Evolutionary conservation across 2,113 vertebrate species (phyloP).

Genomic region (Ptilonorhynchus violaceus): DNA sequence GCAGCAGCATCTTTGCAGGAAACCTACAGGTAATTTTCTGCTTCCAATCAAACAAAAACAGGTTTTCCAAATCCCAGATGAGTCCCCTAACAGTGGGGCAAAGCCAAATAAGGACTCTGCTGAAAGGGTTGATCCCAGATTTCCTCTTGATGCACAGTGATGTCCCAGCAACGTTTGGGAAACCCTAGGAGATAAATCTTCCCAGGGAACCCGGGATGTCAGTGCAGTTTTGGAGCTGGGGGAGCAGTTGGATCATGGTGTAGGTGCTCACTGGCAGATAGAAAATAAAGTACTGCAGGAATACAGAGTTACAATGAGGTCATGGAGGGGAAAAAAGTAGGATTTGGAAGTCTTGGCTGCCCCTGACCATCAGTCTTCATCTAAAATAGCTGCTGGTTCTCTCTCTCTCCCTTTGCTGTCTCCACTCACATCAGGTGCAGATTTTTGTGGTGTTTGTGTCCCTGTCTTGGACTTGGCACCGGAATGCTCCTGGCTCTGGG

Average conservation of each 20-base stretch:
- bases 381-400: neutral
- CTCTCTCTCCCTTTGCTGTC: neutral
- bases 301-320: neutral
- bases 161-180: neutral
- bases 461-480: no score
- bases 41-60: neutral
- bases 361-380: neutral
- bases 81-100: neutral
- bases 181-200: rapidly evolving
- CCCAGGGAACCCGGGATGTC: neutral
- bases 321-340: rapidly evolving
- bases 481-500: neutral
- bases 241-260: rapidly evolving
- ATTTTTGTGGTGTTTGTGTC: neutral
- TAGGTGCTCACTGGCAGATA: rapidly evolving
- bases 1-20: neutral
- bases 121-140: neutral
- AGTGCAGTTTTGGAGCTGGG: neutral
- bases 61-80: neutral
- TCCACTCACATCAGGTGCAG: neutral
- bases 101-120: neutral
- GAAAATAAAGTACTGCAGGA: neutral
- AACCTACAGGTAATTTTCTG: neutral
- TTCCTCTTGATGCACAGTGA: neutral
- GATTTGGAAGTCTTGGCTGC: neutral